Base-by-base conservation (phyloP, 2,888 invertebrate species). In the Papilio gigon region DNA sequence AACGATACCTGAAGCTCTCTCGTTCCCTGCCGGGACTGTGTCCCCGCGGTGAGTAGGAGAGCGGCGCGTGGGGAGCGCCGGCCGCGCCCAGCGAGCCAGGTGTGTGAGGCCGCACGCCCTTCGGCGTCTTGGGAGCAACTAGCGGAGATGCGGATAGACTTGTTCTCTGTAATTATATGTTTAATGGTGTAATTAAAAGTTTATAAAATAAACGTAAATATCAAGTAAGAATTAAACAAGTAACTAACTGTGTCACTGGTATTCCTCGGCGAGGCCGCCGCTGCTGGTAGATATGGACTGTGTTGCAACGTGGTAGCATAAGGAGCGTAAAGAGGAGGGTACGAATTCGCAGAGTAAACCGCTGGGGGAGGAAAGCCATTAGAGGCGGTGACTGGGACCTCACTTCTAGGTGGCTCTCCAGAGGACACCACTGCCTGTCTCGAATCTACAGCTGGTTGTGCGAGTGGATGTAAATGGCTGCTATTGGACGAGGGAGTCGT, bases 21-120 rank as follows among this genome's bases (percentile, higher is more conserved):
- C 97, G 93, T 86, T 97, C 97, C 79, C 96, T 93, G 77, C 92
- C 94, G 64, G 96, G 95, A 85, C 95, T 95, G 83, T 95, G 96
- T 70, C 95, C 95, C 77, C 95, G 93, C 20, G 97, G 96, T 56
- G 96, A 96, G 85, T 95, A 95, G 67, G 94, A 93, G 78, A 94
- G 93, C 5, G 83, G 80, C 17, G 78, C 78, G 71, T 84, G 92
- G n/a, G 81, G 84, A 17, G 67, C 83, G 42, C 88, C 89, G 22
- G 89, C 89, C 11, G 88, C 87, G 42, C 89, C 89, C 17, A 87
- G 84, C 2, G 93, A 88, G 8, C 90, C 89, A 17, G 90, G 90
- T 59, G 93, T 91, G 78, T 87, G 92, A 59, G 88, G 91, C 70
- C 90, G 85, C 59, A 92, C 87, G 63, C 90, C 86, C 76, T 92